Conservation (phyloP, 2,888 invertebrate genomes). For the Psylliodes chrysocephalus region DNA sequence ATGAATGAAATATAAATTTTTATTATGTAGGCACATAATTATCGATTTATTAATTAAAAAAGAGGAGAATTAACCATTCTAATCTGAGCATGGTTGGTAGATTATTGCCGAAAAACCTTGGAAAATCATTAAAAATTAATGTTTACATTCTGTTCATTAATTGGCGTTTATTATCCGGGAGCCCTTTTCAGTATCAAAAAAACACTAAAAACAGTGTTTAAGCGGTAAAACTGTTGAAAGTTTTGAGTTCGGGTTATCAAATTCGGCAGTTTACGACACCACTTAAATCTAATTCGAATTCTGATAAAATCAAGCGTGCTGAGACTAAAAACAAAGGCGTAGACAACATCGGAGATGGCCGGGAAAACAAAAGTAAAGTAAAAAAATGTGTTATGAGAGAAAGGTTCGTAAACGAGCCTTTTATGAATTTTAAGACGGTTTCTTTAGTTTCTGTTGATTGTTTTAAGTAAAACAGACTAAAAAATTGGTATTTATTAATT, state of each 20-base stretch:
- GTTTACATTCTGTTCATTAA: constrained; percentile 37
- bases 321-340: constrained; percentile 34
- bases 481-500: no score
- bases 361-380: no score
- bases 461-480: no score
- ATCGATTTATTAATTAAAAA: no score
- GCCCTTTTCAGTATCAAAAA: constrained; percentile 21
- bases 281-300: constrained; percentile 58
- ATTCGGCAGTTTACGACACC: constrained; percentile 58
- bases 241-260: constrained; percentile 52
- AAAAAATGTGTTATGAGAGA: no score
- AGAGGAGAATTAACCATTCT: no score
- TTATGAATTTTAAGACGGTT: no score
- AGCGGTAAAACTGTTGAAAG: constrained; percentile 32
- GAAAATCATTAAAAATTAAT: constrained; percentile 8
- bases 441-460: no score
- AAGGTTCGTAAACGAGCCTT: no score
- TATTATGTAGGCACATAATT: no score
- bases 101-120: background rate
- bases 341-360: background rate
- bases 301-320: constrained; percentile 54
- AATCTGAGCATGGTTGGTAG: no score
- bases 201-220: constrained; percentile 7
- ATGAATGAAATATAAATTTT: no score
- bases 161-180: constrained; percentile 45